These are phyloP conservation scores for Gobiocypris rarus DNA, from an alignment of 2,113 vertebrate genomes.

Conservation along the genomic window DNA sequence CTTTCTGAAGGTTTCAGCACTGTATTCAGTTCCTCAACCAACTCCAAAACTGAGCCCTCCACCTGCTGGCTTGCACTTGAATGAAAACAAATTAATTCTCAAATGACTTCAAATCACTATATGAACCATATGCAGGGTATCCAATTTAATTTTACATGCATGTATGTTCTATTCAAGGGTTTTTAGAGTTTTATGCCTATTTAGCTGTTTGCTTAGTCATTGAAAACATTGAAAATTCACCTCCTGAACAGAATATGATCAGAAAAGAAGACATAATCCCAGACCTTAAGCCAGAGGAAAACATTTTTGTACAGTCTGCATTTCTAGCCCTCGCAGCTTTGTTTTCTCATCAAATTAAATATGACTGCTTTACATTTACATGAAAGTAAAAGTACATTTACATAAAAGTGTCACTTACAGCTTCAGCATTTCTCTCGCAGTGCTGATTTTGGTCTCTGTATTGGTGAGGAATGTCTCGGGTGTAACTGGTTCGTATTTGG, in stretches of 20 bases:
- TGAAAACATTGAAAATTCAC: not conserved
- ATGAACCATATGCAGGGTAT: not conserved
- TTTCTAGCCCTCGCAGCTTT: not conserved
- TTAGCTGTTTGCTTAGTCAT: not conserved
- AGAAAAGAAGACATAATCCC: too few relatives aligned
- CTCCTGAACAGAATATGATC: too few relatives aligned
- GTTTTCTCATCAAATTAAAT: not conserved
- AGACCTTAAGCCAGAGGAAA: not conserved
- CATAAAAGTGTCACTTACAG: slow-evolving; percentile 64
- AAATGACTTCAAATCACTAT: slow-evolving; percentile 4
- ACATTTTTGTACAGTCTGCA: not conserved
- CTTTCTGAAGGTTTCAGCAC: slow-evolving; percentile 71
- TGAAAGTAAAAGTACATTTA: not conserved
- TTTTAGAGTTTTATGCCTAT: too few relatives aligned
- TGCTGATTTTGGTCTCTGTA: slow-evolving; percentile 65
- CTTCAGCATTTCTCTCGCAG: slow-evolving; percentile 66
- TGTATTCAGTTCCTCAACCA: slow-evolving; percentile 75
- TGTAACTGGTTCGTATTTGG: slow-evolving; percentile 70
- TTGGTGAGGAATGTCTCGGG: slow-evolving; percentile 73
- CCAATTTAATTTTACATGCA: not conserved
- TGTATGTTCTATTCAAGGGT: not conserved
- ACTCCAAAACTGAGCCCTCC: slow-evolving; percentile 73
- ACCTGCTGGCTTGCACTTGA: slow-evolving; percentile 82
- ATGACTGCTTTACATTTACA: not conserved
- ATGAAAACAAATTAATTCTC: slow-evolving; percentile 29